phyloP scores from a whole-genome alignment of 2,797 vertebrate species.

The Dromococcyx pavoninus region DNA sequence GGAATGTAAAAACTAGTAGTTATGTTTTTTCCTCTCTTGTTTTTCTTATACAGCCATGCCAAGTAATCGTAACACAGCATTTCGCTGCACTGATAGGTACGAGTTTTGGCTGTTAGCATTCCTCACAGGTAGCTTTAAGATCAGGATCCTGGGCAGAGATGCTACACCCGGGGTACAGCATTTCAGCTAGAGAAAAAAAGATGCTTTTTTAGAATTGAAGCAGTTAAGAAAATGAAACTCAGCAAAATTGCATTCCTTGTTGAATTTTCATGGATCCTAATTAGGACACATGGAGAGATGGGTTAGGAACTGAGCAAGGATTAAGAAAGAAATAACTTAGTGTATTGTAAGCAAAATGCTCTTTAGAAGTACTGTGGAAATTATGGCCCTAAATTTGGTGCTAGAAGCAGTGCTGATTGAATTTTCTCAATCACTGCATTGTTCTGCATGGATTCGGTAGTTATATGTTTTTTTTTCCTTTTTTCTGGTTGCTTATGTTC shows the following conservation, averaged over 20 bases:
- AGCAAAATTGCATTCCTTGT: neutral
- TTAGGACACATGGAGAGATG: neutral
- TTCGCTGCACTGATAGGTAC: neutral
- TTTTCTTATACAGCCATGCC: neutral
- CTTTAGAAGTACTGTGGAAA: neutral
- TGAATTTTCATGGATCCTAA: neutral
- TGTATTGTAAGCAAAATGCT: neutral
- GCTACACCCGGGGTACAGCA: neutral
- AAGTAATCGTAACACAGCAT: neutral
- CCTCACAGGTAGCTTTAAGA: neutral
- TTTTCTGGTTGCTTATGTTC: neutral
- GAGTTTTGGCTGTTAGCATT: neutral
- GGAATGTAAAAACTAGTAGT: neutral
- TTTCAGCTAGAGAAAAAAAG: neutral
- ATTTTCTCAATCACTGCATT: neutral
- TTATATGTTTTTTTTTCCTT: neutral
- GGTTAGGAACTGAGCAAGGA: neutral
- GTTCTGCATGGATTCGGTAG: neutral
- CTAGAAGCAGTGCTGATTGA: neutral
- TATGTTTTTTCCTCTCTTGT: neutral
- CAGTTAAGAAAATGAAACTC: neutral
- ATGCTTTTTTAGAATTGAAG: neutral
- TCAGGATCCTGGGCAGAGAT: accelerated
- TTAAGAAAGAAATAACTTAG: neutral
- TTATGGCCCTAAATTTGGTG: neutral